Percentiles rank a stretch among this genome's conserved stretches.
These are phyloP conservation scores for Margarornis squamiger DNA, from an alignment of 2,797 vertebrate species.

Conservation along the genomic window DNA sequence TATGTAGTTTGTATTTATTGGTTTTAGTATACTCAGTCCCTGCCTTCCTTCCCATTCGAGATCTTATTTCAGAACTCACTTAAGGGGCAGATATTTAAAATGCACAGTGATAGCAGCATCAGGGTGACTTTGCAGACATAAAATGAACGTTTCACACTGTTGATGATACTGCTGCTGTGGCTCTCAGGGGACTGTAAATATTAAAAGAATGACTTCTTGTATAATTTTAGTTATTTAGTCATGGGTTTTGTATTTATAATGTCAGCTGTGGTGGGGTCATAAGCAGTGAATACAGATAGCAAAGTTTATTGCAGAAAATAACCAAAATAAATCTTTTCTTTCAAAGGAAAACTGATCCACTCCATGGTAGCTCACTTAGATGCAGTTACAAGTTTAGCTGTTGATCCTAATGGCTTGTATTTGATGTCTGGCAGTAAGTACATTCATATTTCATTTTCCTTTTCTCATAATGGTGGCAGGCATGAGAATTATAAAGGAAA, in stretches of 20 bases:
- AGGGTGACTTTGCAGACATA: background rate
- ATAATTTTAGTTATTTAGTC: background rate
- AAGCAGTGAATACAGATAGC: background rate
- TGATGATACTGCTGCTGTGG: background rate
- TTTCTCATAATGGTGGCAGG: background rate
- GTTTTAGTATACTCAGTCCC: background rate
- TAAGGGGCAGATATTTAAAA: background rate
- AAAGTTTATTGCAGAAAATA: conserved; percentile 15
- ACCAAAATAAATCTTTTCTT: conserved; percentile 38
- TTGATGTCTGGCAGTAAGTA: conserved; percentile 99
- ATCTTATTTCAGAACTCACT: background rate
- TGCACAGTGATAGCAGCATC: background rate
- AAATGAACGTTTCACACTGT: background rate
- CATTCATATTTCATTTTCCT: conserved; percentile 2
- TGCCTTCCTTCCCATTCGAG: background rate
- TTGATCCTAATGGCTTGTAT: conserved; percentile 97
- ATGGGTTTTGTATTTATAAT: background rate
- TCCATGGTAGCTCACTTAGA: conserved; percentile 98
- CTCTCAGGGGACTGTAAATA: background rate
- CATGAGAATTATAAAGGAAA: conserved; percentile 6
- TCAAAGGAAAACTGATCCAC: conserved; percentile 91
- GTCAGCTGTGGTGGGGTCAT: background rate
- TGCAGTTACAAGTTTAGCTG: conserved; percentile 95
- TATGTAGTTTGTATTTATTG: background rate
- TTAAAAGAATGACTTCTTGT: background rate